These are phyloP conservation scores for Druon quercuslanigerum DNA, from an alignment of 1,140 invertebrate species.

Conservation along the genomic window DNA sequence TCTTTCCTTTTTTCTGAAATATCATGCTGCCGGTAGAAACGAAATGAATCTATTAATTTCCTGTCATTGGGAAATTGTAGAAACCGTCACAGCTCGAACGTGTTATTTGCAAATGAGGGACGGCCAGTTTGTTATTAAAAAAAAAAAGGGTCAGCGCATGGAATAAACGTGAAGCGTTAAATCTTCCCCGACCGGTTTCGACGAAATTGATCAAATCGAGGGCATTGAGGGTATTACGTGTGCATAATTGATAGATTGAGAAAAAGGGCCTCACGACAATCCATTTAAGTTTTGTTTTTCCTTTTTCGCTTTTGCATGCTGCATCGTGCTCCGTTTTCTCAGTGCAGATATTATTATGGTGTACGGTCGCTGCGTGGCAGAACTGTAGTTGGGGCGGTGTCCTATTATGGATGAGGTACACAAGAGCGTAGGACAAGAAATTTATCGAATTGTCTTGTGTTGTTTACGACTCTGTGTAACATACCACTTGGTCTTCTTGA, in stretches of 20 bases:
- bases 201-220: slow-evolving; percentile 30
- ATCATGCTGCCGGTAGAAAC: background rate
- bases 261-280: slow-evolving; percentile 15
- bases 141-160: background rate
- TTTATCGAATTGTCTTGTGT: slow-evolving; percentile 47
- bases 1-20: background rate
- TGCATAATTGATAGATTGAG: slow-evolving; percentile 27
- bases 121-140: slow-evolving; percentile 16
- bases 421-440: slow-evolving; percentile 51
- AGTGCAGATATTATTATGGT: slow-evolving; percentile 33
- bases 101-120: slow-evolving; percentile 26
- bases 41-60: slow-evolving; percentile 6
- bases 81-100: slow-evolving; percentile 8
- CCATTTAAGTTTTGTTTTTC: slow-evolving; percentile 14
- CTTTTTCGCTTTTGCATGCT: background rate
- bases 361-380: slow-evolving; percentile 47
- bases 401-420: slow-evolving; percentile 59
- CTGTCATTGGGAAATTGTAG: slow-evolving; percentile 30
- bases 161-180: background rate
- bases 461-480: slow-evolving; percentile 13
- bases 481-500: slow-evolving; percentile 2
- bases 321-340: slow-evolving; percentile 38
- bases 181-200: background rate
- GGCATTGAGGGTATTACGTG: slow-evolving; percentile 27
- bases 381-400: slow-evolving; percentile 56